Percentiles rank a stretch among this genome's conserved stretches.
Conservation (phyloP, 2,888 invertebrate genomes). For the Eupithecia abbreviata region DNA sequence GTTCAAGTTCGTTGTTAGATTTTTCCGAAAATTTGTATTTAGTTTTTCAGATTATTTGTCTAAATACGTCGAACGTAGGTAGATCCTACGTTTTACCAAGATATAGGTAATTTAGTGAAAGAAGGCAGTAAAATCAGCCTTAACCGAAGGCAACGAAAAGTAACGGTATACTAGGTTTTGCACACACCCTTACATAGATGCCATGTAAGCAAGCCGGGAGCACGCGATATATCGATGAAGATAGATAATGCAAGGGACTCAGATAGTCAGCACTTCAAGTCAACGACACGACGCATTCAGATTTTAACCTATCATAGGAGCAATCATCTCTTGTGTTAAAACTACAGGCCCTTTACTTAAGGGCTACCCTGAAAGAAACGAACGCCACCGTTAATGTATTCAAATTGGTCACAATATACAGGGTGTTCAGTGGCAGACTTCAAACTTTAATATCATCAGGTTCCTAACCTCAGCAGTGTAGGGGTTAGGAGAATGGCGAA, state of each 20-base stretch:
- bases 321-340: background rate
- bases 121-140: too few relatives aligned
- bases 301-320: background rate
- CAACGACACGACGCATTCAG: background rate
- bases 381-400: background rate
- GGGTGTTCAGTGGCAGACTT: background rate
- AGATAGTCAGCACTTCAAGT: background rate
- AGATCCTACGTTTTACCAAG: too few relatives aligned
- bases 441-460: background rate
- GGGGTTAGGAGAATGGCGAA: background rate
- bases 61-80: too few relatives aligned
- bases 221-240: background rate
- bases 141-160: too few relatives aligned
- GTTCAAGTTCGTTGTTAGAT: too few relatives aligned
- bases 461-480: background rate
- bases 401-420: background rate
- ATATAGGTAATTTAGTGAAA: too few relatives aligned
- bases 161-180: too few relatives aligned
- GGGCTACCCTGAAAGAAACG: background rate
- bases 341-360: background rate
- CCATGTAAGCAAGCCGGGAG: background rate
- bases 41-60: too few relatives aligned
- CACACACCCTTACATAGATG: background rate
- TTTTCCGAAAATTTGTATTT: too few relatives aligned
- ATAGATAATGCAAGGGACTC: background rate